Percentiles rank a stretch among this genome's conserved stretches.
Conservation (phyloP, 2,888 invertebrate species). For the Ophion obscuratus region DNA sequence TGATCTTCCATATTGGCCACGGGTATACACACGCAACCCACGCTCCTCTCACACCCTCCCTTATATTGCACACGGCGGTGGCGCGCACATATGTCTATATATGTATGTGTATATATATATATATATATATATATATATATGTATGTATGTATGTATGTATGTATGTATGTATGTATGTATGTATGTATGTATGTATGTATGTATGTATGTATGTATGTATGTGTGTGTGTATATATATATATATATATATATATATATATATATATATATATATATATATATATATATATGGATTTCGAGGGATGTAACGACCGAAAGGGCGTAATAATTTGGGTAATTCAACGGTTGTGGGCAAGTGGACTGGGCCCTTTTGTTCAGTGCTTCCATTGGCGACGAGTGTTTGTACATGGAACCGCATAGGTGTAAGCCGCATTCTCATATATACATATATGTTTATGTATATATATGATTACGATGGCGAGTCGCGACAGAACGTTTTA, state of each 20-base stretch:
- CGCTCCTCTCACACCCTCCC: conserved; percentile 57
- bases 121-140: not conserved
- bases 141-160: not conserved
- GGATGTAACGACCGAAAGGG: conserved; percentile 14
- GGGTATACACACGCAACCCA: conserved; percentile 71
- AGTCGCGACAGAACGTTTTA: conserved; percentile 53
- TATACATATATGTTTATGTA: not conserved
- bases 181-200: no score
- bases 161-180: conserved; percentile 6
- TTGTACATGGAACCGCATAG: conserved; percentile 2
- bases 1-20: conserved; percentile 83
- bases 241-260: conserved; percentile 5
- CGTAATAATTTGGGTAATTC: conserved; percentile 13
- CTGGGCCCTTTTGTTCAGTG: conserved; percentile 9
- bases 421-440: conserved; percentile 29
- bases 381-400: not conserved
- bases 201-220: no score
- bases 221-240: conserved; percentile 54
- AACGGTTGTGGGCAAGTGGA: not conserved
- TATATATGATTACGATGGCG: conserved; percentile 37
- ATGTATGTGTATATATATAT: conserved; percentile 11
- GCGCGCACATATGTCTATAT: conserved; percentile 59
- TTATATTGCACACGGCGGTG: conserved; percentile 21
- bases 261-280: not conserved
- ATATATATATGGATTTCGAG: not conserved